Evolutionary conservation across 2,113 vertebrate genomes (phyloP).

Genomic region (Bos javanicus): DNA sequence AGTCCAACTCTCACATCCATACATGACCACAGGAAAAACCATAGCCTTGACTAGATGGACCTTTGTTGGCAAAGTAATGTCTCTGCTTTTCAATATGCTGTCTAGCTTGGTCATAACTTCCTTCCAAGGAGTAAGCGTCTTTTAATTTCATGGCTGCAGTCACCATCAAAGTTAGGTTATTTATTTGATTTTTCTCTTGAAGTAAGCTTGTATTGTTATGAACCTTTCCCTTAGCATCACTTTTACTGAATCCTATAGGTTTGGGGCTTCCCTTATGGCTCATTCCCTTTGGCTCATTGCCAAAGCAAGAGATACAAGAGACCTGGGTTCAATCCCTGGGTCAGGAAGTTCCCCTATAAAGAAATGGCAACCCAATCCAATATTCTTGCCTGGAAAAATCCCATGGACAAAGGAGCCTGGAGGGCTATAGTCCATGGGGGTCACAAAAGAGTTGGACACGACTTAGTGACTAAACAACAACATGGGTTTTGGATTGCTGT

Average conservation of each 20-base stretch:
- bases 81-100: too few species aligned
- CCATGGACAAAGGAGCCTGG: background rate
- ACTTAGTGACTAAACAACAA: background rate
- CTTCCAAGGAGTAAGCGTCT: too few species aligned
- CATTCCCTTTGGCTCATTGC: too few species aligned
- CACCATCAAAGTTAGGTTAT: background rate
- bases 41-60: too few species aligned
- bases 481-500: background rate
- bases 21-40: too few species aligned
- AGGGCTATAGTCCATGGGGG: rapidly evolving
- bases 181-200: background rate
- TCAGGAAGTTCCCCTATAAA: background rate
- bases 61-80: too few species aligned
- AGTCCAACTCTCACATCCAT: too few species aligned
- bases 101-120: too few species aligned
- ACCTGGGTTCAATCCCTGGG: background rate
- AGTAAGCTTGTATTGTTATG: background rate
- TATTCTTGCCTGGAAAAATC: background rate
- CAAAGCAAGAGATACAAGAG: background rate
- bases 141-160: too few species aligned
- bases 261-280: background rate
- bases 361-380: background rate
- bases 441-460: background rate
- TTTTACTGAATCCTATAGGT: background rate
- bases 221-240: background rate